Conservation (phyloP, 2,113 vertebrate genomes). For the Mastomys natalensis region DNA sequence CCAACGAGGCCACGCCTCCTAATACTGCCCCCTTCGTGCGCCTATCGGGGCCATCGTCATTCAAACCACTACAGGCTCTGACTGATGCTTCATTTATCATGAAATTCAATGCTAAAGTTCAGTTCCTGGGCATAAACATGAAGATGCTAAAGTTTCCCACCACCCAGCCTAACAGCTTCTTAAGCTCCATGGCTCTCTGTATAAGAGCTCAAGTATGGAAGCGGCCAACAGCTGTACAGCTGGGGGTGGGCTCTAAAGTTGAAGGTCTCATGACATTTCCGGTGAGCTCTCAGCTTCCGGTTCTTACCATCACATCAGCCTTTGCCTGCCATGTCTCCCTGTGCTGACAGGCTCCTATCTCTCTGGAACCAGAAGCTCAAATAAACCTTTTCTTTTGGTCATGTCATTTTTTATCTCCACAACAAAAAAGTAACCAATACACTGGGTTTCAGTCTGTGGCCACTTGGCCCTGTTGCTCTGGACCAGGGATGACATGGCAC, state of each 20-base stretch:
- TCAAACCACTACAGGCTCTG: background rate
- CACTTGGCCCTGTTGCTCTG: background rate
- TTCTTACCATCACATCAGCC: too few relatives aligned
- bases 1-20: background rate
- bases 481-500: background rate
- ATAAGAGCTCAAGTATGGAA: background rate
- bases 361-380: background rate
- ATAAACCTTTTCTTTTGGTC: background rate
- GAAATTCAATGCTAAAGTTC: background rate
- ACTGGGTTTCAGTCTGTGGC: background rate
- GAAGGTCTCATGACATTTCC: background rate
- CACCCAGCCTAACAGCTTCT: background rate
- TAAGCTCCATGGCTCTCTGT: background rate
- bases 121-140: background rate
- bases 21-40: too few relatives aligned
- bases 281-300: background rate
- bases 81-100: constrained; percentile 13
- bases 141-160: background rate
- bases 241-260: too few relatives aligned
- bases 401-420: background rate
- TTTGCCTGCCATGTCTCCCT: background rate
- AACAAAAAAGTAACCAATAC: background rate
- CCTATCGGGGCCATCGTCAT: too few relatives aligned
- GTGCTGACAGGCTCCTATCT: background rate
- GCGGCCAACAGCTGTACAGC: background rate